These are phyloP conservation scores for Nibea coibor DNA, from an alignment of 2,113 vertebrate genomes.

Conservation along the genomic window DNA sequence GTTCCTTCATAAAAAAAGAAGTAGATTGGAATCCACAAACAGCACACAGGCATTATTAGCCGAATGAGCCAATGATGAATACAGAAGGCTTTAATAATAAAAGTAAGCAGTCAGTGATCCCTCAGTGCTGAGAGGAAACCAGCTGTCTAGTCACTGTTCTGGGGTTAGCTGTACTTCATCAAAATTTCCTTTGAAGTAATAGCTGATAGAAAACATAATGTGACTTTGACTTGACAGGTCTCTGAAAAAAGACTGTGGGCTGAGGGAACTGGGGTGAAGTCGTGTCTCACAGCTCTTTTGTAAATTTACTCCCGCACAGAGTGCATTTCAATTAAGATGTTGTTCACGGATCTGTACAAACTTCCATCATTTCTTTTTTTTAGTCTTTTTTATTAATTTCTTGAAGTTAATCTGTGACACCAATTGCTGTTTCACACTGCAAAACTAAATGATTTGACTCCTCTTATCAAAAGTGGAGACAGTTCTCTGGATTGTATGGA, in stretches of 20 bases:
- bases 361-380: background rate
- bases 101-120: conserved; percentile 34
- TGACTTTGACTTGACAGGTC: conserved; percentile 66
- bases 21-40: background rate
- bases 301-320: conserved; percentile 21
- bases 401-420: conserved; percentile 10
- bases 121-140: conserved; percentile 46
- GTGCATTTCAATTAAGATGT: conserved; percentile 39
- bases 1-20: background rate
- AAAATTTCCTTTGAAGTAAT: conserved; percentile 75
- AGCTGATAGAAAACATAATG: conserved; percentile 74
- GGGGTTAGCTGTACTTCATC: conserved; percentile 63
- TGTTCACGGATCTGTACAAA: conserved; percentile 1
- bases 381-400: conserved; percentile 9
- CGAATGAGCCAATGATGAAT: conserved; percentile 52
- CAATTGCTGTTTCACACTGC: conserved; percentile 17
- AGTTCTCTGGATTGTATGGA: conserved; percentile 13
- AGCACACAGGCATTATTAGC: conserved; percentile 20
- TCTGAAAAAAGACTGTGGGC: conserved; percentile 40
- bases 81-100: conserved; percentile 39
- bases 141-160: conserved; percentile 54
- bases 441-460: conserved; percentile 43
- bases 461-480: conserved; percentile 33
- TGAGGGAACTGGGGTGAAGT: conserved; percentile 43
- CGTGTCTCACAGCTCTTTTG: conserved; percentile 32